Conservation (phyloP, 1,140 invertebrate species). For the Scaptomyza graminum region DNA sequence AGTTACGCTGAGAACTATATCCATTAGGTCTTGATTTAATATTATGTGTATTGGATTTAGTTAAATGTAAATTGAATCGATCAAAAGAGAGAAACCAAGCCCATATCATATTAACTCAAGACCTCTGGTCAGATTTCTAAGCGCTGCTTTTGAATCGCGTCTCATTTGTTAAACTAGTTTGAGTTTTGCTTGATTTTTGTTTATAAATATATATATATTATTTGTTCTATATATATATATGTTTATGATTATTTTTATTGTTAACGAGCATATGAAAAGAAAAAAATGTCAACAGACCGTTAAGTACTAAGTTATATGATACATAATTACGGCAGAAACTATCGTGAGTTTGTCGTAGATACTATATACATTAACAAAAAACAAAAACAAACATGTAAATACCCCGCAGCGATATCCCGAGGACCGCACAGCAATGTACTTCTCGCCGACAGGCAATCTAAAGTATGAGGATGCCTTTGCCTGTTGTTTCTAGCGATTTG, state of each 20-base stretch:
- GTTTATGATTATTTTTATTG: slow-evolving; percentile 48
- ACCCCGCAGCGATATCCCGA: slow-evolving; percentile 5
- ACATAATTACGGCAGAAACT: slow-evolving; percentile 14
- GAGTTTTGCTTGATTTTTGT: slow-evolving; percentile 41
- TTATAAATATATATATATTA: slow-evolving; percentile 20
- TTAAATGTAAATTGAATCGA: slow-evolving; percentile 30
- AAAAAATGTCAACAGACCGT: slow-evolving; percentile 65
- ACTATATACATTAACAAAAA: neutral
- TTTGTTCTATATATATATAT: slow-evolving; percentile 23
- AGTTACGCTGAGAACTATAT: neutral
- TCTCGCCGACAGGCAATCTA: slow-evolving; percentile 38
- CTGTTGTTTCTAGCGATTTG: slow-evolving; percentile 39
- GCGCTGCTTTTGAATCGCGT: slow-evolving; percentile 36
- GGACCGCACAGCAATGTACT: slow-evolving; percentile 9
- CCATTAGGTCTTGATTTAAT: neutral
- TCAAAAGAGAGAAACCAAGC: neutral
- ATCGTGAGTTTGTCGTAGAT: slow-evolving; percentile 38
- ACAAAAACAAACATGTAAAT: slow-evolving; percentile 5
- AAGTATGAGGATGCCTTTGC: slow-evolving; percentile 70
- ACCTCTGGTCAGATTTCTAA: neutral
- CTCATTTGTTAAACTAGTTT: slow-evolving; percentile 46
- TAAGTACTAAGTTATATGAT: slow-evolving; percentile 45
- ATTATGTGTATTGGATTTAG: neutral
- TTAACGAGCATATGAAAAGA: slow-evolving; percentile 61
- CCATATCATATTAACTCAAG: neutral